Base-by-base conservation (phyloP, 2,113 vertebrate genomes). In the Corynorhinus townsendii region DNA sequence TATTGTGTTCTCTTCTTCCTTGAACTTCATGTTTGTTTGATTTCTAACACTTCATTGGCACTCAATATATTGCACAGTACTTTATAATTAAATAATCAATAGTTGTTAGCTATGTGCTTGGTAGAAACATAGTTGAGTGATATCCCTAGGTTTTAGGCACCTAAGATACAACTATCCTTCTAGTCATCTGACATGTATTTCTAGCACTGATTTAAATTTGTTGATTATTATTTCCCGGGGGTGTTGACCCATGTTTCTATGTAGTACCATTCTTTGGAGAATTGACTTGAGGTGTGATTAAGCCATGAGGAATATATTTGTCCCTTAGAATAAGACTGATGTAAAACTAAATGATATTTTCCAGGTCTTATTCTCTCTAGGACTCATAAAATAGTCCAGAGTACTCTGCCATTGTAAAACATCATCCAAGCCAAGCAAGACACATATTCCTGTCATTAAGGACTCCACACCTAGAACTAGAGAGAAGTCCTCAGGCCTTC, bases 41-140 rank as follows among this genome's bases (percentile, higher is more conserved):
- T 72, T 64, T 89, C 28, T 76, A 82, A 64, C 1, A 22, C 11
- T 43, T 33, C 76, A 59, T 56, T 69, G 11, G 2, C 4, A 82
- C 8, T 87, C 15, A 68, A 30, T 88, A 40, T 43, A 45, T 1
- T 11, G 1, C 75, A 26, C 0, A 45, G 11, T 38, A 49, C 1
- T 91, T 85, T 24, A 26, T 49, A 54, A 75, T 85, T 68, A 95
- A 91, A 45, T 87, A 79, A 64, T 49, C 62, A 71, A 26, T 22
- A 71, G 4, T 73, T 93, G 43, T 91, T 88, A 83, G 54, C 22
- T 95, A 49, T 91, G 9, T 73, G 17, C 24, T 62, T 80, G 1
- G 45, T 91, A n/a, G 22, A 85, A 68, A 68, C 62, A 87, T 17
- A 49, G 93, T 79, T 68, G 26, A 40, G 4, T 83, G 71, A 16